phyloP scores from a whole-genome alignment of 2,888 invertebrate species.

The Rhagonycha lutea region DNA sequence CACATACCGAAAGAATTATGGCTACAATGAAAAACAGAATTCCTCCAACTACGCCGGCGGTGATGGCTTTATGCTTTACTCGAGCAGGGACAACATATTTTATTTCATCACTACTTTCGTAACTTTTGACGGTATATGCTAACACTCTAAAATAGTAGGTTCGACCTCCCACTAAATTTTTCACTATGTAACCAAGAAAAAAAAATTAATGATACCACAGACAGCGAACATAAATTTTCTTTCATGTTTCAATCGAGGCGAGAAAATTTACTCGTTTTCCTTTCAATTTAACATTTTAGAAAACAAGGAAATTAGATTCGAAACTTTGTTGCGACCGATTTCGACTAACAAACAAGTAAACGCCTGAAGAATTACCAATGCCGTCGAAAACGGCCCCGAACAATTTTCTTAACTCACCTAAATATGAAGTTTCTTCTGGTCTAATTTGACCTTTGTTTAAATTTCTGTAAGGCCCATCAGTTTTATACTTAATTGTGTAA shows the following conservation, averaged over 20 bases:
- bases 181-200: slow-evolving; percentile 63
- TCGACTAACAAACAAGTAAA: neutral
- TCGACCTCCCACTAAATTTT: slow-evolving; percentile 87
- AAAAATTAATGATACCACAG: neutral
- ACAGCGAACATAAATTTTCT: neutral
- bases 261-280: neutral
- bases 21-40: slow-evolving; percentile 97
- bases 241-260: neutral
- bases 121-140: slow-evolving; percentile 84
- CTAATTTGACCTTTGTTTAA: slow-evolving; percentile 86
- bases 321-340: neutral
- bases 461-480: slow-evolving; percentile 87
- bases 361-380: neutral
- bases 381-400: neutral
- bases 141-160: slow-evolving; percentile 91
- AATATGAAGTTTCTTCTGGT: slow-evolving; percentile 86
- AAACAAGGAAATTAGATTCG: neutral
- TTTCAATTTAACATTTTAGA: neutral
- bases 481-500: slow-evolving; percentile 90
- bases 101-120: slow-evolving; percentile 85
- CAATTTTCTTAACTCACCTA: slow-evolving; percentile 63
- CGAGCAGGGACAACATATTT: slow-evolving; percentile 88
- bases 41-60: slow-evolving; percentile 95
- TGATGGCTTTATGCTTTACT: slow-evolving; percentile 93
- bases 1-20: slow-evolving; percentile 95